These are phyloP conservation scores for Betta splendens DNA, from an alignment of 2,797 vertebrate genomes.

Conservation along the genomic window DNA sequence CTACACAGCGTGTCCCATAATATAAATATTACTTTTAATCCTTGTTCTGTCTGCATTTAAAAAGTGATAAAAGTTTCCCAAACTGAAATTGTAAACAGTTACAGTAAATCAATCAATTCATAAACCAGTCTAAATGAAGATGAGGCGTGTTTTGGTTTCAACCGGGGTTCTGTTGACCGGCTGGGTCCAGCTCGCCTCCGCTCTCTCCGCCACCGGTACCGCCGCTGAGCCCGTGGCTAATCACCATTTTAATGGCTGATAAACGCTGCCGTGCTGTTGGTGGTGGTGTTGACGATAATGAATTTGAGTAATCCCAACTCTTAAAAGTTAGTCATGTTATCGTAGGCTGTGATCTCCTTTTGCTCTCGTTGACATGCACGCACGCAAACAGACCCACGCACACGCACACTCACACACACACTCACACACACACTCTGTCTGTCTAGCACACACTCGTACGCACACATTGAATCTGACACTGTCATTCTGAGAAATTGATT, in stretches of 20 bases:
- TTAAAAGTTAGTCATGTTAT: slow-evolving; percentile 88
- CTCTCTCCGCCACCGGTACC: slow-evolving; percentile 26
- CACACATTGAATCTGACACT: slow-evolving; percentile 91
- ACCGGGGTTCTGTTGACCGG: slow-evolving; percentile 12
- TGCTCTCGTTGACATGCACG: slow-evolving; percentile 38
- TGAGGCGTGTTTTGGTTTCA: not conserved
- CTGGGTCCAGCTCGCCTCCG: slow-evolving; percentile 31
- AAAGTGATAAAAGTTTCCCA: not conserved
- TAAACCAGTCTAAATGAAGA: not conserved
- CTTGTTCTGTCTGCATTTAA: too few species aligned
- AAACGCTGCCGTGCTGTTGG: slow-evolving; percentile 82
- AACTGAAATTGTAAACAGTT: not conserved
- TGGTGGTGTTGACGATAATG: slow-evolving; percentile 83
- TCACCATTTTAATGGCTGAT: slow-evolving; percentile 57
- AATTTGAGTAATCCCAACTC: slow-evolving; percentile 82
- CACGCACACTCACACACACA: slow-evolving; percentile 23
- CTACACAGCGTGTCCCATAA: not conserved
- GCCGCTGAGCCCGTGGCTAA: slow-evolving; percentile 54
- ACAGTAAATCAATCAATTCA: not conserved
- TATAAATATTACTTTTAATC: too few species aligned
- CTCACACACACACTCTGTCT: slow-evolving; percentile 25
- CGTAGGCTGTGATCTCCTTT: slow-evolving; percentile 63
- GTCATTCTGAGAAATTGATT: slow-evolving; percentile 99
- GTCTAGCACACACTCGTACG: slow-evolving; percentile 40
- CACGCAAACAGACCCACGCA: slow-evolving; percentile 25